These are phyloP conservation scores for Crotalus helleri DNA, from an alignment of 2,113 vertebrate species.

Conservation along the genomic window DNA sequence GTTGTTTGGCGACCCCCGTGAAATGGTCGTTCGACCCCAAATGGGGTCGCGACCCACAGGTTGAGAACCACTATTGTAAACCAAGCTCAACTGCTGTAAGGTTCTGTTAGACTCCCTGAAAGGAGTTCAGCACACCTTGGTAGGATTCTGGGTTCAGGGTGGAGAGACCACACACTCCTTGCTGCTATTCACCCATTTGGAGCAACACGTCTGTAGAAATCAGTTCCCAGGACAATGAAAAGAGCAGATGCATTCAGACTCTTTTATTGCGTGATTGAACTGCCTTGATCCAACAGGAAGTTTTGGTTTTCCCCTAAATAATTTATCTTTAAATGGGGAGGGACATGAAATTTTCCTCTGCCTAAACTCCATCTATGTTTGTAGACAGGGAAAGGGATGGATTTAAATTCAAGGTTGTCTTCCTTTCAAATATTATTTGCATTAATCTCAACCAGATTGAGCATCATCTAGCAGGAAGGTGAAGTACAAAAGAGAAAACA, in stretches of 20 bases:
- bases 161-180: neutral
- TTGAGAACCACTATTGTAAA: too few species aligned
- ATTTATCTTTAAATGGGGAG: neutral
- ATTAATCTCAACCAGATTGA: neutral
- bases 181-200: neutral
- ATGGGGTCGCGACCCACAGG: too few species aligned
- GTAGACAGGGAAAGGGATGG: neutral
- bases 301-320: neutral
- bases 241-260: neutral
- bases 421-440: neutral
- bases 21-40: too few species aligned
- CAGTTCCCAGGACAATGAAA: neutral
- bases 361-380: neutral
- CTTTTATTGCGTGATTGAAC: neutral
- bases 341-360: neutral
- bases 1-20: too few species aligned
- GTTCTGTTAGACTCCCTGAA: neutral
- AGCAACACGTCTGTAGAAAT: neutral
- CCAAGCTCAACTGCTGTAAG: neutral
- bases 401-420: neutral
- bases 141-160: neutral
- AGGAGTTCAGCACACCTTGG: neutral
- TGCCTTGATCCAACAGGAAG: neutral
- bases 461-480: neutral
- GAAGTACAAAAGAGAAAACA: neutral